These are phyloP conservation scores for Periparus ater DNA, from an alignment of 2,797 vertebrate species.

Conservation along the genomic window DNA sequence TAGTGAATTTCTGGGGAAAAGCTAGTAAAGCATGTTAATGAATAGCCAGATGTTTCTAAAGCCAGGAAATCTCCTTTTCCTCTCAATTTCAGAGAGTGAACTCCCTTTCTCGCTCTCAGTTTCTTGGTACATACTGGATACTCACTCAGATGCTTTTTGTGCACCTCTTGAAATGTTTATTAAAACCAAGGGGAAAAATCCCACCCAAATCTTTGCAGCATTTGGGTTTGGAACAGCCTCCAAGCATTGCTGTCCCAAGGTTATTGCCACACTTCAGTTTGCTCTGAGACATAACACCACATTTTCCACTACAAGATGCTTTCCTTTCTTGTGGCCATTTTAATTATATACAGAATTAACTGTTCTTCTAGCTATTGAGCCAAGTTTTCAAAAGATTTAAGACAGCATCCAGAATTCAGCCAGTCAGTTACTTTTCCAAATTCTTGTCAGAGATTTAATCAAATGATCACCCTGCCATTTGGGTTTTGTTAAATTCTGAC, in stretches of 20 bases:
- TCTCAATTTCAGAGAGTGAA: background rate
- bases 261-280: background rate
- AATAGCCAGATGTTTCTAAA: background rate
- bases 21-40: background rate
- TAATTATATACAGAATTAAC: slow-evolving; percentile 14
- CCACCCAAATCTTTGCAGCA: background rate
- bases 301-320: slow-evolving; percentile 17
- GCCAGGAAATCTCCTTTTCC: background rate
- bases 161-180: background rate
- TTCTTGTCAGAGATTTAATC: background rate
- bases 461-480: background rate
- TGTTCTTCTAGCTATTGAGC: background rate
- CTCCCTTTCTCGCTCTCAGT: background rate
- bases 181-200: background rate
- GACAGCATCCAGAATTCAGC: background rate
- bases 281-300: background rate
- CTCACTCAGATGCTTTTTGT: background rate
- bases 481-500: background rate
- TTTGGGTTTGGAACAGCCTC: background rate
- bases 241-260: background rate
- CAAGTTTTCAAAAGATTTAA: slow-evolving; percentile 10
- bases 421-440: background rate
- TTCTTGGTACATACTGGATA: background rate
- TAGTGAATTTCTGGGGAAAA: background rate
- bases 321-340: background rate